A percentile compares a stretch with the other conserved stretches of the same genome.
These are phyloP conservation scores for Pseudomyrmex flavicornis DNA, from an alignment of 1,140 invertebrate species.

Conservation along the genomic window DNA sequence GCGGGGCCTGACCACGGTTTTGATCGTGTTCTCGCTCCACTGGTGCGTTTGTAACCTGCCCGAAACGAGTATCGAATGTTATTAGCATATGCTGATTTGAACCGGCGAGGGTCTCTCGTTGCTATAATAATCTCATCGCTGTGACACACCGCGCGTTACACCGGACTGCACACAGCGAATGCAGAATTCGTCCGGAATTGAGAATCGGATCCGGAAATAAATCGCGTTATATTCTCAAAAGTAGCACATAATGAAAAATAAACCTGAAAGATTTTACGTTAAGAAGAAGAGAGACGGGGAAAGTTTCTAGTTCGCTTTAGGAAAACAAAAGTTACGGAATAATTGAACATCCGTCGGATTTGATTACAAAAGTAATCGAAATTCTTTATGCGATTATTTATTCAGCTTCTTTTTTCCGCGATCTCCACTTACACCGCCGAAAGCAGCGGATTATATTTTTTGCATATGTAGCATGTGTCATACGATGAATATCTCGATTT, in stretches of 20 bases:
- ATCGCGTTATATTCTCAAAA: not conserved
- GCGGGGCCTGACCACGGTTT: slow-evolving; percentile 90
- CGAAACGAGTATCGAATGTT: slow-evolving; percentile 42
- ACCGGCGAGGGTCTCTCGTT: not conserved
- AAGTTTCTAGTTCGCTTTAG: not conserved
- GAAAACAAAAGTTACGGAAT: not conserved
- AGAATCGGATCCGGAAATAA: not conserved
- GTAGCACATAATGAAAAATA: not conserved
- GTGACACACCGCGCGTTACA: not conserved
- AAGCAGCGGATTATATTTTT: not conserved
- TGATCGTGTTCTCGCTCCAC: slow-evolving; percentile 96
- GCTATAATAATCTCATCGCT: slow-evolving; percentile 27
- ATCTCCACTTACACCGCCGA: too few species aligned
- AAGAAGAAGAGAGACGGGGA: too few species aligned
- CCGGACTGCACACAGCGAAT: not conserved
- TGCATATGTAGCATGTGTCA: slow-evolving; percentile 17
- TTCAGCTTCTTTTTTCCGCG: not conserved
- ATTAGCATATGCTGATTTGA: slow-evolving; percentile 39
- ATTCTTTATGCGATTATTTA: not conserved
- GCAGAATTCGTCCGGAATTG: not conserved
- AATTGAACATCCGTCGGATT: slow-evolving; percentile 2
- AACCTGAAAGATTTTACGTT: too few species aligned
- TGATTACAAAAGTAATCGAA: not conserved
- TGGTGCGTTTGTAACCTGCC: slow-evolving; percentile 94
- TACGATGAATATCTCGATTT: slow-evolving; percentile 12